Percentiles rank a stretch among this genome's conserved stretches.
These are phyloP conservation scores for Gymnarchus niloticus DNA, from an alignment of 2,113 vertebrate genomes.

Conservation along the genomic window DNA sequence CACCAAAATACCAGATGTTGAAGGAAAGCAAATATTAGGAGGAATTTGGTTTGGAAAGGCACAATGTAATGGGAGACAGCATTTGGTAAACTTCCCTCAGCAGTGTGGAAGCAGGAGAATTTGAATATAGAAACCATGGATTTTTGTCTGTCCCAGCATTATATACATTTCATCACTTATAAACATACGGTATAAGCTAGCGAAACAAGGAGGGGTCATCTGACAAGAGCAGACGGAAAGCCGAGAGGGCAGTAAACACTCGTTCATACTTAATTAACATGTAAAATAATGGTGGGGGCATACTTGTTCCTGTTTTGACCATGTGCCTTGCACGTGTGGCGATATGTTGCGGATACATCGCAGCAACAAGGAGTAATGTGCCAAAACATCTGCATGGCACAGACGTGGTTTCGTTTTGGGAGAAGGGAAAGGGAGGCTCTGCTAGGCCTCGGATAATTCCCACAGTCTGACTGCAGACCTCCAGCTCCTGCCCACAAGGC, in stretches of 20 bases:
- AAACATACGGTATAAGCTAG: background rate
- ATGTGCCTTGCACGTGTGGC: background rate
- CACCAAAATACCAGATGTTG: conserved; percentile 57
- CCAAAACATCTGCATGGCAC: background rate
- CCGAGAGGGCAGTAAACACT: conserved; percentile 7
- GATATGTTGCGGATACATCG: background rate
- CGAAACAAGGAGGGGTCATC: background rate
- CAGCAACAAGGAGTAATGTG: background rate
- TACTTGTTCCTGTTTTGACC: background rate
- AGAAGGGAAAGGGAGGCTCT: background rate
- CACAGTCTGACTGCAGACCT: conserved; percentile 7
- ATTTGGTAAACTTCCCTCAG: conserved; percentile 40
- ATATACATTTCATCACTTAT: conserved; percentile 24
- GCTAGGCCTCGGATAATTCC: background rate
- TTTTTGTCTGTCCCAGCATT: conserved; percentile 43
- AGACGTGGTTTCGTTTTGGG: background rate
- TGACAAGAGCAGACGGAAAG: background rate
- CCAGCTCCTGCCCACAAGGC: conserved; percentile 52
- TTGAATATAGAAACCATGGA: conserved; percentile 10
- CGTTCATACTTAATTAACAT: background rate
- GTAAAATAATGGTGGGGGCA: background rate
- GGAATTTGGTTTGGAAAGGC: conserved; percentile 39
- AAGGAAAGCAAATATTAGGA: conserved; percentile 40
- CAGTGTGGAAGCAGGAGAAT: conserved; percentile 43
- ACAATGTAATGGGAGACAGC: conserved; percentile 52